These are phyloP conservation scores for Aporophyla lueneburgensis DNA, from an alignment of 2,888 invertebrate species.

Conservation along the genomic window DNA sequence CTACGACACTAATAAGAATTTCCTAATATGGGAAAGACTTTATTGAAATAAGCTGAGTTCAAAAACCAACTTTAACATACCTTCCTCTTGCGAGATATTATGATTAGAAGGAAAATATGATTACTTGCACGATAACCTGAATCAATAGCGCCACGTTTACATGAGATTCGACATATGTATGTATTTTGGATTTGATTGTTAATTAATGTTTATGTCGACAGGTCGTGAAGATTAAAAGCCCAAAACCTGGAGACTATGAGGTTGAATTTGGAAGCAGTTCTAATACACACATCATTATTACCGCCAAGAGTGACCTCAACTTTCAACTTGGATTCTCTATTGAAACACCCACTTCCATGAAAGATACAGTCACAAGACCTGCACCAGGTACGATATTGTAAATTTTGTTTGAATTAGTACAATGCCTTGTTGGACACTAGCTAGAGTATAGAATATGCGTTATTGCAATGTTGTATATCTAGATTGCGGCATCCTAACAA, in stretches of 20 bases:
- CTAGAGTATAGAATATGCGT: neutral
- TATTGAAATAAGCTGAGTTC: too few relatives aligned
- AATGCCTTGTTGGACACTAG: neutral
- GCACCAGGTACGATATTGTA: slow-evolving; percentile 69
- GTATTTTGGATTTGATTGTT: neutral
- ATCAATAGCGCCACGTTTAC: too few relatives aligned
- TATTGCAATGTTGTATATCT: neutral
- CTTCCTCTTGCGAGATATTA: too few relatives aligned
- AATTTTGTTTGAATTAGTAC: neutral
- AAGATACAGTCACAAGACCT: slow-evolving; percentile 74
- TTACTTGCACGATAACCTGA: neutral
- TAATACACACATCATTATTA: slow-evolving; percentile 65
- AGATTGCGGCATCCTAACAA: too few relatives aligned
- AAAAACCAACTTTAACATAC: too few relatives aligned
- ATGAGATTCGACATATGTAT: neutral
- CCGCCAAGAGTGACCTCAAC: slow-evolving; percentile 70
- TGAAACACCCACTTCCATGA: slow-evolving; percentile 67
- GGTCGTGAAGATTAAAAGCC: slow-evolving; percentile 68
- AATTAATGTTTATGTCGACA: slow-evolving; percentile 50
- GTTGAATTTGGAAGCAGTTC: slow-evolving; percentile 69
- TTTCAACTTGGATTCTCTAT: slow-evolving; percentile 78
- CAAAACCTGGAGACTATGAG: slow-evolving; percentile 69
- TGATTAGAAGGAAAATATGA: too few relatives aligned
- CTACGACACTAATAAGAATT: too few relatives aligned
- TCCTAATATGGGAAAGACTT: too few relatives aligned